A percentile compares a stretch with the other conserved stretches of the same genome.
These are phyloP conservation scores for Proteles cristata DNA, from an alignment of 2,113 vertebrate genomes.

Conservation along the genomic window DNA sequence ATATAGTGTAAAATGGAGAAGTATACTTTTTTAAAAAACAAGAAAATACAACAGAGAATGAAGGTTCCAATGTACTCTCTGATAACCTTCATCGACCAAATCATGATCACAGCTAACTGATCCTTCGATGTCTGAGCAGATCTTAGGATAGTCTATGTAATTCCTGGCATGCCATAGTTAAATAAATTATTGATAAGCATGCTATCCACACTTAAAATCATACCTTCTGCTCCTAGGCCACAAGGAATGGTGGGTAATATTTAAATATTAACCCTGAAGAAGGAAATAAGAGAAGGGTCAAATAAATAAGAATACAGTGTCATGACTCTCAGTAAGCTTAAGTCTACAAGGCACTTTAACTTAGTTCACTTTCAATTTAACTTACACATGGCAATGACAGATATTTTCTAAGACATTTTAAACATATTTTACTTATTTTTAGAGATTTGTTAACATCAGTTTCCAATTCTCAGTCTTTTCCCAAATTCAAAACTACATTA, in stretches of 20 bases:
- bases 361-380: conserved; percentile 39
- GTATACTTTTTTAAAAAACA: not conserved
- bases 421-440: conserved; percentile 38
- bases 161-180: not conserved
- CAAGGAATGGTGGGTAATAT: not conserved
- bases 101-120: conserved; percentile 2
- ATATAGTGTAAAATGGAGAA: not conserved
- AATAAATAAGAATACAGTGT: not conserved
- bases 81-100: not conserved
- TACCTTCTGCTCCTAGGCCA: not conserved
- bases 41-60: not conserved
- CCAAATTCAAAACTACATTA: conserved; percentile 6
- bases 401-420: conserved; percentile 47
- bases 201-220: not conserved
- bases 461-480: not conserved
- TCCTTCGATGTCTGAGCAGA: not conserved
- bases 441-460: conserved; percentile 15
- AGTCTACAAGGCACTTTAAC: not conserved
- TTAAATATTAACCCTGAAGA: conserved; percentile 58
- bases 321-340: not conserved
- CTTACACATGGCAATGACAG: not conserved
- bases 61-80: not conserved
- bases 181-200: not conserved
- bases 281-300: conserved; percentile 8
- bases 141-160: not conserved